Evolutionary conservation across 2,113 vertebrate species (phyloP).

Genomic region (Sebastes fasciatus): DNA sequence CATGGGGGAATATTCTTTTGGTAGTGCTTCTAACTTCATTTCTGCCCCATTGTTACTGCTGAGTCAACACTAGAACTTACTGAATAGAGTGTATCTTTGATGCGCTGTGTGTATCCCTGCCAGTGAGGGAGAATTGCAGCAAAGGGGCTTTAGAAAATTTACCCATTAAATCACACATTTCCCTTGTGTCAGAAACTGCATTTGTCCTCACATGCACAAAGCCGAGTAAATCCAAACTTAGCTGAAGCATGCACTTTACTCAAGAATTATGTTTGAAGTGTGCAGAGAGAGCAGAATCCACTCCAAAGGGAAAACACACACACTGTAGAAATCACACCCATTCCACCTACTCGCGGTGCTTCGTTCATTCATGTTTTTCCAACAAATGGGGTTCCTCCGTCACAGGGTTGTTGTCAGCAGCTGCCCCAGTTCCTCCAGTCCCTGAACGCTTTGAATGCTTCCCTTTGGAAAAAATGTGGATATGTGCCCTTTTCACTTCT

Average conservation of each 20-base stretch:
- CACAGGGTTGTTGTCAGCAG: constrained; percentile 57
- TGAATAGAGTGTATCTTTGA: constrained; percentile 24
- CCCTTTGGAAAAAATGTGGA: constrained; percentile 35
- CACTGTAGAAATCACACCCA: neutral
- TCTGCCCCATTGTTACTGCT: constrained; percentile 10
- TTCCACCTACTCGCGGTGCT: constrained; percentile 5
- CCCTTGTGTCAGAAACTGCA: constrained; percentile 50
- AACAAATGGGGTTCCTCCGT: constrained; percentile 33
- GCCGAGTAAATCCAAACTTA: constrained; percentile 59
- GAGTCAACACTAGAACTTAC: constrained; percentile 24
- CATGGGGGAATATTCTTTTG: neutral
- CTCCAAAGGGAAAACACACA: constrained; percentile 9
- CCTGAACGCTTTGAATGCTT: constrained; percentile 41
- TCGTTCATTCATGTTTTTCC: constrained; percentile 59
- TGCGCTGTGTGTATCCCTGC: constrained; percentile 12
- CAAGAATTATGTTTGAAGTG: constrained; percentile 38
- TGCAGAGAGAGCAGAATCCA: constrained; percentile 45
- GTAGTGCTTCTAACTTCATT: neutral
- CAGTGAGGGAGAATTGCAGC: constrained; percentile 32
- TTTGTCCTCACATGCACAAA: constrained; percentile 51
- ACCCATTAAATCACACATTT: constrained; percentile 42
- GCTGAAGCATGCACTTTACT: constrained; percentile 67
- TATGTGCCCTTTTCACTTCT: constrained; percentile 44
- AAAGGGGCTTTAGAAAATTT: constrained; percentile 55
- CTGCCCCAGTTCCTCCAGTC: constrained; percentile 38